These are phyloP conservation scores for Sorex fumeus DNA, from an alignment of 2,113 vertebrate species.

Conservation along the genomic window DNA sequence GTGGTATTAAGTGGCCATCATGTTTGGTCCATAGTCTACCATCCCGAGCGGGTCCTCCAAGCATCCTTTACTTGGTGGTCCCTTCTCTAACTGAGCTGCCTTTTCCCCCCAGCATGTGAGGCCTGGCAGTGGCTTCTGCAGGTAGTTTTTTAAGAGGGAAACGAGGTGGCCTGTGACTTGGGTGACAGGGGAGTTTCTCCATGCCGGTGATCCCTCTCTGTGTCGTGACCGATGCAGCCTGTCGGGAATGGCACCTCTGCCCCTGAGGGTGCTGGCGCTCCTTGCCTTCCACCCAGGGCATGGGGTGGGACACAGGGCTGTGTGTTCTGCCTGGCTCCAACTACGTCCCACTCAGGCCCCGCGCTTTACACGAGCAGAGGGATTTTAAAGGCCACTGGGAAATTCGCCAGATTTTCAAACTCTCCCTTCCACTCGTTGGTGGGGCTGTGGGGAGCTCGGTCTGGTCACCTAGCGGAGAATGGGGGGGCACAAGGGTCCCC, in stretches of 20 bases:
- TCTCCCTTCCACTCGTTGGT: neutral
- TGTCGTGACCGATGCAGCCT: no score
- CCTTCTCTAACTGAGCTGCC: no score
- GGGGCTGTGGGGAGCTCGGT: neutral
- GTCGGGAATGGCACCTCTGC: neutral
- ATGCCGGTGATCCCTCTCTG: neutral
- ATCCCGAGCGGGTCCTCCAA: no score
- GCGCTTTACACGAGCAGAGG: neutral
- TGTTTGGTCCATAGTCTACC: no score
- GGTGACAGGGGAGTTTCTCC: no score
- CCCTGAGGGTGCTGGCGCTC: no score
- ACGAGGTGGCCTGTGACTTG: neutral
- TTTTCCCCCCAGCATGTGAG: no score
- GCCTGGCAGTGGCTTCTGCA: no score
- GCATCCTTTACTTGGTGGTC: no score
- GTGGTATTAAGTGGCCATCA: no score
- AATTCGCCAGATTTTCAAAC: neutral
- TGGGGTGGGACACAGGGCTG: neutral
- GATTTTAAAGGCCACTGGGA: neutral
- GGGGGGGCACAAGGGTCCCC: neutral
- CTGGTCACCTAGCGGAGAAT: rapidly evolving
- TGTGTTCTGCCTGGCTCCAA: neutral
- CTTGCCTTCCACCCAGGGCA: no score
- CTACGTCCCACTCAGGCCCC: neutral
- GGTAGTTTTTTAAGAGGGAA: neutral